Evolutionary conservation across 1,140 invertebrate genomes (phyloP), one percentile per base, ranked within the genome.

Genomic region (Bombyx mandarina): DNA sequence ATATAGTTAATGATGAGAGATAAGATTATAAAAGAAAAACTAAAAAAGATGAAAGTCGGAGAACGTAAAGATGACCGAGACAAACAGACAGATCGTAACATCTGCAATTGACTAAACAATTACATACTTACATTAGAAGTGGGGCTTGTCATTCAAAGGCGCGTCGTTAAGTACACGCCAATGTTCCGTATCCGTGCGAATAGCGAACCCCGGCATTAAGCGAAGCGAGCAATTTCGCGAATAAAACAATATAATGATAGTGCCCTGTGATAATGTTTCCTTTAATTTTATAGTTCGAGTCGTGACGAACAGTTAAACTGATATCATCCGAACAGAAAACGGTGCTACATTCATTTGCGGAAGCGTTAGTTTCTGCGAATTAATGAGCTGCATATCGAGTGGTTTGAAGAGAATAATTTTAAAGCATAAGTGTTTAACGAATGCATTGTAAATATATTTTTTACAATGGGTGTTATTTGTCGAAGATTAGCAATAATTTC

Each of bases 201-300:
- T 73, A 70, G 64, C 68, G 64, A 66, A 62, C 60, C 68, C 70
- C 57, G 60, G 60, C 70, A 73, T 71, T 75, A 75, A 72, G 58
- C 59, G 60, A 61, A 62, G 64, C 61, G 65, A 62, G 74, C 75
- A 69, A 81, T 81, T 81, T 79, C 62, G 74, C 71, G 75, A 79
- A 78, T 81, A 79, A 81, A 79, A 75, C 76, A 71, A 81, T 79
- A 35, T 35, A 81, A 81, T 81, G 69, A 81, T 72, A 70, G 69
- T 75, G 71, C 46, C 50, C 66, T 69, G 65, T 61, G 70, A 66
- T 70, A 69, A 75, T 67, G 70, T 70, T 79, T 73, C 68, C 70
- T 76, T 66, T 70, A 75, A 72, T 76, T 76, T 75, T 68, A 62
- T 63, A 59, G 49, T 55, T 45, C 57, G 55, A 60, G 44, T 57